These are phyloP conservation scores for Nicator chloris DNA, from an alignment of 2,113 vertebrate species.

Conservation along the genomic window DNA sequence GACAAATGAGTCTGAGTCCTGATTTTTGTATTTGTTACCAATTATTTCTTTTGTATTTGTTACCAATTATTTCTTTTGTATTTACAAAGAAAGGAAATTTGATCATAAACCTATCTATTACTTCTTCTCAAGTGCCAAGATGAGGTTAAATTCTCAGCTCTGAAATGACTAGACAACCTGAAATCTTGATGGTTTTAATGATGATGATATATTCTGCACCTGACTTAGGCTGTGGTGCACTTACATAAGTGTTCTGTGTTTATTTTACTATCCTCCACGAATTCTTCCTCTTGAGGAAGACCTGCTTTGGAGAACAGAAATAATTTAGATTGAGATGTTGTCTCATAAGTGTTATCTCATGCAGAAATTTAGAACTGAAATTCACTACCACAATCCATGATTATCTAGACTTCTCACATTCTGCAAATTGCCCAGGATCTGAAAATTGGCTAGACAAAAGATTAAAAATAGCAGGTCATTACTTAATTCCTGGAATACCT, in stretches of 20 bases:
- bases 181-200: neutral
- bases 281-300: neutral
- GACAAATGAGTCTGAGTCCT: neutral
- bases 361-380: neutral
- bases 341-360: neutral
- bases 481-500: neutral
- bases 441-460: neutral
- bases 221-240: neutral
- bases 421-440: neutral
- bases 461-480: slow-evolving; percentile 19
- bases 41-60: neutral
- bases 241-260: neutral
- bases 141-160: neutral
- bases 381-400: neutral
- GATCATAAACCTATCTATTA: neutral
- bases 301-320: neutral
- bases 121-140: neutral
- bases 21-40: neutral
- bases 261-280: neutral
- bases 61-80: neutral
- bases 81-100: neutral
- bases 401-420: neutral
- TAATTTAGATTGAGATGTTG: neutral
- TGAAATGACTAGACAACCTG: neutral
- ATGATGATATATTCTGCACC: neutral